Evolutionary conservation across 1,140 invertebrate species (phyloP).

Genomic region (Bicyclus anynana): DNA sequence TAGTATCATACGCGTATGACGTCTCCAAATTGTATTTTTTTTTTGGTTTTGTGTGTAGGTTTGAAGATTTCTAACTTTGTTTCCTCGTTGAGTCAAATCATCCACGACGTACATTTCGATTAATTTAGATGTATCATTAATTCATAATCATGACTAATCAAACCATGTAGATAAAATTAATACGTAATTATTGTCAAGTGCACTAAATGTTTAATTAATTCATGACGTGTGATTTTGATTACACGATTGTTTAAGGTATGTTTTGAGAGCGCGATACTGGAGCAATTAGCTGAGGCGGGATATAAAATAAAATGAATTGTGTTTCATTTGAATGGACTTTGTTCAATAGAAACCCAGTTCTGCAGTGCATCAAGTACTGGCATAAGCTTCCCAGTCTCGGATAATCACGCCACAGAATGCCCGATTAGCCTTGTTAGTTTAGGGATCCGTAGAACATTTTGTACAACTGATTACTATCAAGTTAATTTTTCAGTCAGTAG

Average conservation of each 20-base stretch:
- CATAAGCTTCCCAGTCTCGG: not conserved
- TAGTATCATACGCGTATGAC: too few species aligned
- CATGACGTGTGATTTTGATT: not conserved
- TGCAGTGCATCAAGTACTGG: not conserved
- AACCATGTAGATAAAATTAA: not conserved
- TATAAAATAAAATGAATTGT: not conserved
- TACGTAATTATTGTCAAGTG: not conserved
- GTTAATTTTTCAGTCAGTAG: too few species aligned
- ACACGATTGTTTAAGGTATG: not conserved
- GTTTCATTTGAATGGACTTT: not conserved
- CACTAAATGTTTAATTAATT: not conserved
- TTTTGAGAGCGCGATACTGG: not conserved
- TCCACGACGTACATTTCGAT: not conserved
- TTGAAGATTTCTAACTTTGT: not conserved
- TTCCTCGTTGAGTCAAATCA: not conserved
- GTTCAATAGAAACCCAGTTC: not conserved
- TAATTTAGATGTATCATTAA: not conserved
- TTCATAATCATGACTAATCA: not conserved
- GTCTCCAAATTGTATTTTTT: not conserved
- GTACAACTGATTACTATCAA: too few species aligned
- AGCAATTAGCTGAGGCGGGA: not conserved
- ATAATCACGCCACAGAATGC: not conserved
- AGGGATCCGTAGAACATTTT: too few species aligned
- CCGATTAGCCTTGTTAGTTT: not conserved
- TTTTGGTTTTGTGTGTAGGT: not conserved